phyloP scores from a whole-genome alignment of 2,888 invertebrate genomes.

The Nipponacmea schrenckii region DNA sequence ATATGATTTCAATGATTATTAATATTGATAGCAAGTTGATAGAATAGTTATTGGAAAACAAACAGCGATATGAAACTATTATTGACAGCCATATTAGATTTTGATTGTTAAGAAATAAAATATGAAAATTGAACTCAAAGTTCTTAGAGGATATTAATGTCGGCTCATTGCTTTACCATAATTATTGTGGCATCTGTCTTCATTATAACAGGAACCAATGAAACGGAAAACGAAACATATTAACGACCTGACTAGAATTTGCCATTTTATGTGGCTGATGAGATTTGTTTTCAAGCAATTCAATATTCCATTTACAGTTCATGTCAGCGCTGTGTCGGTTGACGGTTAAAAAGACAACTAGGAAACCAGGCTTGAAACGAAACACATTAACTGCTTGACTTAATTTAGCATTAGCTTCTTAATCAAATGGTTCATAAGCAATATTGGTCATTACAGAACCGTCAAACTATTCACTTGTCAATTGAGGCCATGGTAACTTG shows the following conservation, averaged over 20 bases:
- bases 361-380: conserved; percentile 6
- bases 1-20: too few relatives aligned
- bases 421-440: conserved; percentile 7
- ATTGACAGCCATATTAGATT: conserved; percentile 4
- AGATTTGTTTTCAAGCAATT: conserved; percentile 6
- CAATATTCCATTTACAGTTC: conserved; percentile 9
- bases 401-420: conserved; percentile 7
- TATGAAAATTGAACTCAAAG: conserved; percentile 5
- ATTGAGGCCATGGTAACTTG: background rate
- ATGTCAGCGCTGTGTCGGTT: conserved; percentile 3
- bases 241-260: conserved; percentile 9
- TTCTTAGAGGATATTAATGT: conserved; percentile 7
- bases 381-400: conserved; percentile 9
- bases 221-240: conserved; percentile 8
- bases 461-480: conserved; percentile 6
- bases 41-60: background rate
- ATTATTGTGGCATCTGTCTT: conserved; percentile 8
- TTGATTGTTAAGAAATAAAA: conserved; percentile 8
- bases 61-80: conserved; percentile 4
- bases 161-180: conserved; percentile 8
- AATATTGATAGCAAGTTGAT: background rate
- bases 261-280: conserved; percentile 1
- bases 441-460: conserved; percentile 5
- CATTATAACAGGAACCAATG: conserved; percentile 4
- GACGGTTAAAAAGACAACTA: conserved; percentile 5